phyloP scores from a whole-genome alignment of 2,888 invertebrate genomes.

The Cheilosia grossa region DNA sequence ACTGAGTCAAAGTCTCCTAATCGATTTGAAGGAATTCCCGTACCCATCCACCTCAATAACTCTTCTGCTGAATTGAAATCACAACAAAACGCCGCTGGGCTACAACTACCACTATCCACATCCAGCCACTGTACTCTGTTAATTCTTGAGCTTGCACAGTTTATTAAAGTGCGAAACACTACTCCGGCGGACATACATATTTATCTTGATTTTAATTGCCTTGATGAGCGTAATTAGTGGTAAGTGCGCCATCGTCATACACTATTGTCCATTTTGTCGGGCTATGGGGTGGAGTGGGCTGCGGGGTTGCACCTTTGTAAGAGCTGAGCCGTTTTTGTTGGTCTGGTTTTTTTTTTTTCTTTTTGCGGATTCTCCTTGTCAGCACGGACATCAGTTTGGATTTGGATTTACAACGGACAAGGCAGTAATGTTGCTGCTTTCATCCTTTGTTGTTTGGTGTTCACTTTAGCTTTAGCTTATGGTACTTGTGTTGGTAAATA shows the following conservation, averaged over 20 bases:
- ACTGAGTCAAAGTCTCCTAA: slow-evolving; percentile 54
- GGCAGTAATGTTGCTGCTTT: slow-evolving; percentile 32
- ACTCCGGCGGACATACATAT: slow-evolving; percentile 59
- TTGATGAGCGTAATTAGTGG: slow-evolving; percentile 73
- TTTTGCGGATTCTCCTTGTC: slow-evolving; percentile 51
- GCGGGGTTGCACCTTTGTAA: slow-evolving; percentile 20
- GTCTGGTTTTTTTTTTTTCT: neutral
- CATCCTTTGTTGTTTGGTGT: slow-evolving; percentile 39
- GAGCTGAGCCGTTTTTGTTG: slow-evolving; percentile 2
- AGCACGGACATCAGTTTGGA: slow-evolving; percentile 50
- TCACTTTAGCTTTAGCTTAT: slow-evolving; percentile 14
- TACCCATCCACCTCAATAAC: slow-evolving; percentile 2
- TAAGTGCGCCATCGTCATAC: slow-evolving; percentile 66
- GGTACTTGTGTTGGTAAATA: no score
- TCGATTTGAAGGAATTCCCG: slow-evolving; percentile 68
- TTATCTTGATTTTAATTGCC: slow-evolving; percentile 73
- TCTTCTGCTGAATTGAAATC: slow-evolving; percentile 47
- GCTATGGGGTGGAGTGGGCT: neutral
- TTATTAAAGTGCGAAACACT: slow-evolving; percentile 72
- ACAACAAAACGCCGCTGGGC: slow-evolving; percentile 49
- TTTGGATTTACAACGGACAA: slow-evolving; percentile 48
- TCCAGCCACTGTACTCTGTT: slow-evolving; percentile 1
- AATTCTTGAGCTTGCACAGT: slow-evolving; percentile 50
- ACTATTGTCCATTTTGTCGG: slow-evolving; percentile 58
- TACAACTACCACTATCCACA: neutral